Conservation (phyloP, 2,888 invertebrate species). For the Poecilus cupreus region DNA sequence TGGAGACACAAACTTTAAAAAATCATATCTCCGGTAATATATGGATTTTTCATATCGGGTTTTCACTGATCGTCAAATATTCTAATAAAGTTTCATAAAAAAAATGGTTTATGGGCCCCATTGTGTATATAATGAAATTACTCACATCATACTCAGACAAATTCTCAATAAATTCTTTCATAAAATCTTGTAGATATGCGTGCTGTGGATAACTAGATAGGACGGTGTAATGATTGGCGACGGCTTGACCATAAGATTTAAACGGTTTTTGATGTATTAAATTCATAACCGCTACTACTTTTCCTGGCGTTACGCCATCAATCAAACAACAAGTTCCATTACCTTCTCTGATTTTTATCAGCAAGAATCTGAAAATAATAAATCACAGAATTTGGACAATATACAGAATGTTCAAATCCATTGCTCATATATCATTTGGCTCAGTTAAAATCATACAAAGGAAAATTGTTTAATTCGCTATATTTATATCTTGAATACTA, state of each 20-base stretch:
- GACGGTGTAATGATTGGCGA: slow-evolving; percentile 78
- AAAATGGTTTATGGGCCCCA: too few relatives aligned
- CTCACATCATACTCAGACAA: slow-evolving; percentile 59
- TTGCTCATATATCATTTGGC: too few relatives aligned
- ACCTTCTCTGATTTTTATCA: slow-evolving; percentile 72
- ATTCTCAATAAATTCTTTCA: slow-evolving; percentile 72
- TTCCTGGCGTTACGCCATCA: slow-evolving; percentile 77
- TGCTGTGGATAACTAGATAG: slow-evolving; percentile 79
- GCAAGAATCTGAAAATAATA: slow-evolving; percentile 69
- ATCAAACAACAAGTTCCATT: slow-evolving; percentile 72
- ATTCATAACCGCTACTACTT: slow-evolving; percentile 78
- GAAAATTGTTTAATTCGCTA: too few relatives aligned
- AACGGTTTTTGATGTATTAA: slow-evolving; percentile 76
- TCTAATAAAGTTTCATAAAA: too few relatives aligned
- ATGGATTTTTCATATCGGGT: too few relatives aligned
- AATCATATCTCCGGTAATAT: too few relatives aligned
- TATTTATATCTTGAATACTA: too few relatives aligned
- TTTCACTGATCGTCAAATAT: too few relatives aligned
- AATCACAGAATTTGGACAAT: slow-evolving; percentile 73
- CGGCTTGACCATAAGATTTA: slow-evolving; percentile 75
- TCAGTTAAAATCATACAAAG: too few relatives aligned
- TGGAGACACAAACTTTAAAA: too few relatives aligned
- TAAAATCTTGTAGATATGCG: slow-evolving; percentile 72
- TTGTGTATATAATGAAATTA: too few relatives aligned
- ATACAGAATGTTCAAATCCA: too few relatives aligned